Base-by-base conservation (phyloP, 2,888 invertebrate species). In the Tuberolachnus salignus region DNA sequence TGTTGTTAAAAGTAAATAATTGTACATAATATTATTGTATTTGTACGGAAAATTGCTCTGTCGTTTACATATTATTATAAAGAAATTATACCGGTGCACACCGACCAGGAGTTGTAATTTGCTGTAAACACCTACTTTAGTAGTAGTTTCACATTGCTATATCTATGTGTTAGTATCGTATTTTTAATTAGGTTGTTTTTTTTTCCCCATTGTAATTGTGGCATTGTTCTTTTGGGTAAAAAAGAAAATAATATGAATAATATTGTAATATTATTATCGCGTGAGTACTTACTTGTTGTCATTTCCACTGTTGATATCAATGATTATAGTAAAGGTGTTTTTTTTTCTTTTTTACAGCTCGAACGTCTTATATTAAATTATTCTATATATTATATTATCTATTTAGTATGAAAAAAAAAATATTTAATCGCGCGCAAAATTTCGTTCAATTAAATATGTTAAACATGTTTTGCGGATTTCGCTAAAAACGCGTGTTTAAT, bases 211-310 rank as follows among this genome's bases (percentile, higher is more conserved):
- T 16, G 16, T 21, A 70, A 55, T 70, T 16, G 16, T 21, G 21
- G 11, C 44, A 57, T 44, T 57, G 70, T 70, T 70, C 44, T 57
- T 70, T 4, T 67, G n/a, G 3, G 16, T 26, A 51, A 66, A 55
- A 70, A 44, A 70, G 16, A 44, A 53, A 69, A 42, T 42, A 3
- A 59, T 34, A 59, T 8, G 0, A 59, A 42, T 55, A 69, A 16
- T 34, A 34, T 34, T 34, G 34, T 34, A 34, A 34, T 34, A 34
- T 34, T 4, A 46, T 55, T 42, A 69, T 69, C 16, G 21, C 55
- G 11, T 44, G 44, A 10, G 21, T 70, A 53, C 0, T 6, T 66
- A 14, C 10, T 69, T 19, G 42, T 44, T 57, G 44, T 55, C 42
- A 44, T 57, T 44, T 42, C 21, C 3, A 10, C 34, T 34, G 51